Percentiles rank a stretch among this genome's conserved stretches.
phyloP scores from a whole-genome alignment of 2,113 vertebrate species.

The Dolichallabes microphthalmus region DNA sequence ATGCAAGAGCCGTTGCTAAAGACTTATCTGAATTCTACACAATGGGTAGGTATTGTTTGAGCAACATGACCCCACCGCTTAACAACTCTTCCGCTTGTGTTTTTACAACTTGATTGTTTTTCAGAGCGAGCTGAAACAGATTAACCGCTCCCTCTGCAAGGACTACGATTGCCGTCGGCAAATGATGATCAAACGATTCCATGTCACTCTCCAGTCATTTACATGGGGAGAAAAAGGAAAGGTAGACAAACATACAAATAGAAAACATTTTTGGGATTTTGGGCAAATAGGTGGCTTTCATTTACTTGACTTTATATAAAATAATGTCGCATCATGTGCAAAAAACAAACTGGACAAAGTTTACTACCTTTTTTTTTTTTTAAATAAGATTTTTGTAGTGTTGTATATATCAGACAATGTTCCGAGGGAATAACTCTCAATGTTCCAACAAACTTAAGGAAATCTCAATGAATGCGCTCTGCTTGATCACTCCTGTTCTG shows the following conservation, averaged over 20 bases:
- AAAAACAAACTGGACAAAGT: not conserved
- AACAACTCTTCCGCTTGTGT: not conserved
- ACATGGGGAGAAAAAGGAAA: constrained; percentile 81
- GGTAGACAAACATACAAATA: constrained; percentile 72
- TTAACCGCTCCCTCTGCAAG: constrained; percentile 64
- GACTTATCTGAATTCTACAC: constrained; percentile 63
- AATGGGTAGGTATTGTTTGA: constrained; percentile 74
- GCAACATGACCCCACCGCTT: not conserved
- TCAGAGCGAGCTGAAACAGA: constrained; percentile 68
- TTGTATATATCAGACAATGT: not conserved
- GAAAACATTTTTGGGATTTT: too few relatives aligned
- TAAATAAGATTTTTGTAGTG: too few relatives aligned
- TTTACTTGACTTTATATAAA: not conserved
- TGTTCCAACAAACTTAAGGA: not conserved
- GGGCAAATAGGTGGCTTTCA: too few relatives aligned
- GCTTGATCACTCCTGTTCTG: not conserved
- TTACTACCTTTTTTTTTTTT: not conserved
- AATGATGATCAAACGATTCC: constrained; percentile 82
- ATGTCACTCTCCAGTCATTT: constrained; percentile 83
- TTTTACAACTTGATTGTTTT: constrained; percentile 8
- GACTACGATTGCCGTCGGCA: constrained; percentile 78
- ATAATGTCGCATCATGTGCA: too few relatives aligned
- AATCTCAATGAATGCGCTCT: not conserved
- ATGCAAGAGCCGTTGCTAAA: constrained; percentile 71
- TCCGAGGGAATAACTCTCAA: not conserved